phyloP scores from a whole-genome alignment of 1,140 invertebrate species.

The Diabrotica undecimpunctata region DNA sequence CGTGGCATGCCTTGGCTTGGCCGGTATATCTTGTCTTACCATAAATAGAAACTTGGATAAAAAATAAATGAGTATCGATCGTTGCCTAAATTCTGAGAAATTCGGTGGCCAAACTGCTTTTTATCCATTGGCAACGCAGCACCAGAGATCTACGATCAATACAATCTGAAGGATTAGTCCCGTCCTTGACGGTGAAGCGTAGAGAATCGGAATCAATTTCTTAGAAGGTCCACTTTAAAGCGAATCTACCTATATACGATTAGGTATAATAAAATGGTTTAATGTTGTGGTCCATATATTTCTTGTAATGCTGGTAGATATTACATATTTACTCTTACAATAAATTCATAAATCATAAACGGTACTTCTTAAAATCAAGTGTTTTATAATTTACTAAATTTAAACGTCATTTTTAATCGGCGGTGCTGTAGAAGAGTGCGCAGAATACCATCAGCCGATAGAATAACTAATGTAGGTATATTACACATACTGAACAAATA shows the following conservation, averaged over 20 bases:
- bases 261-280: no score
- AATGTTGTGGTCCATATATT: not conserved
- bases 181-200: not conserved
- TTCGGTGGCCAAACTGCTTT: not conserved
- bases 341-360: no score
- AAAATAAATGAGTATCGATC: conserved; percentile 2
- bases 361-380: no score
- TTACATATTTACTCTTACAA: not conserved
- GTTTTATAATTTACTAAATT: no score
- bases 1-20: not conserved
- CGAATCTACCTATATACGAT: no score
- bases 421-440: no score
- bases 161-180: not conserved
- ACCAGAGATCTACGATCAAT: not conserved
- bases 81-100: not conserved
- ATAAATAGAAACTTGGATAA: not conserved
- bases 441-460: no score
- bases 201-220: no score
- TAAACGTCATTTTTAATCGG: no score
- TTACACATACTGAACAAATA: no score
- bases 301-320: not conserved
- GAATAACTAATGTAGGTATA: no score
- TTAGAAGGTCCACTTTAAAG: no score
- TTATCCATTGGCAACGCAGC: not conserved
- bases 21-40: not conserved